A percentile compares a stretch with the other conserved stretches of the same genome.
Evolutionary conservation across 2,113 vertebrate species (phyloP).

Genomic region (Apteryx owenii): DNA sequence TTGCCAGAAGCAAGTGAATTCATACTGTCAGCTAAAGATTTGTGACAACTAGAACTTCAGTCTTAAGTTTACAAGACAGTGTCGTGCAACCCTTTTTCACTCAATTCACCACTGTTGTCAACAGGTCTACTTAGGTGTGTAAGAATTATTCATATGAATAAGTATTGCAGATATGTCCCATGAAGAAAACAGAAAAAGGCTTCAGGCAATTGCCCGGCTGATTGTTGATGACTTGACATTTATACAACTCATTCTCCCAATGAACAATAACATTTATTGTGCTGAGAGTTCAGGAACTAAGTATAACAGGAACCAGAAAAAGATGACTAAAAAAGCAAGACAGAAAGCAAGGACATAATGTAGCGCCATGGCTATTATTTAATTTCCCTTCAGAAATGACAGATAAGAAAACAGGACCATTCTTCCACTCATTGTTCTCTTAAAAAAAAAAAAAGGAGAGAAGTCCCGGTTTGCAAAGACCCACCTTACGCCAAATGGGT

Average conservation of each 20-base stretch:
- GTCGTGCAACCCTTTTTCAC: fast-evolving
- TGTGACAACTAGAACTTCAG: background rate
- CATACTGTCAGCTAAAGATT: background rate
- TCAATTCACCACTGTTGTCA: background rate
- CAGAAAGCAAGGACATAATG: background rate
- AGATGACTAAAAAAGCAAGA: conserved; percentile 29
- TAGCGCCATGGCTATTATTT: background rate
- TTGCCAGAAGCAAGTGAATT: conserved; percentile 28
- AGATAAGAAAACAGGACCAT: background rate
- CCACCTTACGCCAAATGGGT: background rate
- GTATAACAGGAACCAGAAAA: conserved; percentile 35
- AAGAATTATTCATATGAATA: background rate
- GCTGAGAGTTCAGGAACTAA: conserved; percentile 17
- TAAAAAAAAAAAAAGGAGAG: background rate
- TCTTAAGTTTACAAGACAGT: background rate
- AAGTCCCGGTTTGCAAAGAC: background rate
- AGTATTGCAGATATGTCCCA: background rate
- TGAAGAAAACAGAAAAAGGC: conserved; percentile 22
- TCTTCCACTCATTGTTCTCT: background rate
- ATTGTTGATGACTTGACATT: conserved; percentile 51
- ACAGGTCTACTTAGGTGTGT: background rate
- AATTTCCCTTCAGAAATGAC: conserved; percentile 13
- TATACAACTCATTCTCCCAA: conserved; percentile 12
- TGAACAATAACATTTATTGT: conserved; percentile 50
- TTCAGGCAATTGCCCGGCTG: conserved; percentile 13